A percentile compares a stretch with the other conserved stretches of the same genome.
These are phyloP conservation scores for Aphaenogaster rudis DNA, from an alignment of 1,140 invertebrate genomes.

Conservation along the genomic window DNA sequence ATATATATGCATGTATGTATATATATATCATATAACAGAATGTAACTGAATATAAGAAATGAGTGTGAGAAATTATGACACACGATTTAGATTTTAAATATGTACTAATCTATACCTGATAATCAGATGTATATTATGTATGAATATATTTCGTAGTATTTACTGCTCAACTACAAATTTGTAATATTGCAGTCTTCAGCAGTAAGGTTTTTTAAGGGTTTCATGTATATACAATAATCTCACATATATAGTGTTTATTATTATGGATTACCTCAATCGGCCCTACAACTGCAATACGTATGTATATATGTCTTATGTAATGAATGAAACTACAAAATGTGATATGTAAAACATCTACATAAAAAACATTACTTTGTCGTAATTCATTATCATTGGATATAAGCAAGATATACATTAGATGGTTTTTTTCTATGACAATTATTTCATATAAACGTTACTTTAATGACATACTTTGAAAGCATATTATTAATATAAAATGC, in stretches of 20 bases:
- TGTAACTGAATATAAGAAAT: not conserved
- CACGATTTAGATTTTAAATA: slow-evolving; percentile 3
- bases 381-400: slow-evolving; percentile 17
- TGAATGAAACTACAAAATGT: slow-evolving; percentile 33
- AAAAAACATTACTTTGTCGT: slow-evolving; percentile 17
- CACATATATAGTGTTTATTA: slow-evolving; percentile 20
- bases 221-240: not conserved
- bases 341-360: slow-evolving; percentile 20
- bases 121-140: slow-evolving; percentile 15
- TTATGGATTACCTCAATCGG: slow-evolving; percentile 9
- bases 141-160: slow-evolving; percentile 1
- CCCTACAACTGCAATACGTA: slow-evolving; percentile 28
- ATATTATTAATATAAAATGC: not conserved
- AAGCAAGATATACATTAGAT: slow-evolving; percentile 3
- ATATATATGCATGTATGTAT: too few relatives aligned
- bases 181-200: slow-evolving; percentile 26
- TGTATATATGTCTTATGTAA: slow-evolving; percentile 13
- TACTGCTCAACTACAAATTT: slow-evolving; percentile 38
- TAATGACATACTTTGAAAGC: slow-evolving; percentile 7
- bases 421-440: not conserved
- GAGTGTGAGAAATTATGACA: slow-evolving; percentile 10
- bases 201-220: slow-evolving; percentile 15
- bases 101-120: slow-evolving; percentile 22
- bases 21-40: too few relatives aligned
- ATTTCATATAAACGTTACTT: slow-evolving; percentile 1